Evolutionary conservation across 1,140 invertebrate species (phyloP), one percentile per base, ranked within the genome.

Genomic region (Battus philenor): DNA sequence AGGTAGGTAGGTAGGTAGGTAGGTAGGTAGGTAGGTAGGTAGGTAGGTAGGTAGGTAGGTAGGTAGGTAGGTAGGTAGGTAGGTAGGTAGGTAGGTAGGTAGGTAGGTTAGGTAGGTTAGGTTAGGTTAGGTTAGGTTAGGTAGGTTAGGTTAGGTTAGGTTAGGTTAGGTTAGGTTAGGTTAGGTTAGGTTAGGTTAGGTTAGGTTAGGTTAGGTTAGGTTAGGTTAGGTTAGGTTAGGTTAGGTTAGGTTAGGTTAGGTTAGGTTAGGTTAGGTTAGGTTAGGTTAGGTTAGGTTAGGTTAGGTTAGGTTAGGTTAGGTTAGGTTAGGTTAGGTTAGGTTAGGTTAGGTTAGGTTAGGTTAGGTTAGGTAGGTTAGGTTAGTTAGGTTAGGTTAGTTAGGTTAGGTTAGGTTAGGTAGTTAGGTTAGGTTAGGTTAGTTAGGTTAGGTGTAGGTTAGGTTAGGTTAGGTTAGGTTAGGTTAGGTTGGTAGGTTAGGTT

Each of bases 401-500:
- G n/a, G n/a, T n/a, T n/a, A n/a, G n/a, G n/a, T n/a, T n/a, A n/a
- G n/a, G n/a, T n/a, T n/a, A n/a, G n/a, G n/a, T n/a, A n/a, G 47
- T 54, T 54, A 47, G 46, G 43, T 54, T 54, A 49, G 47, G 43
- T 49, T 45, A 48, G 51, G 45, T 48, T 49, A 49, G 47, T 46
- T 55, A 47, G 38, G 47, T 36, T 47, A 49, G 46, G 47, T 29
- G 45, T 50, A 44, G 53, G 48, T 56, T 50, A 50, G 53, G 50
- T 52, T 53, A 54, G 50, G 54, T 49, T 52, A 47, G 50, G 50
- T 52, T 53, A 47, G 50, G 55, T 53, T 58, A 50, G 55, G 50
- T 58, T 53, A 53, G 49, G 44, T 51, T 52, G 33, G 48, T n/a
- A n/a, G n/a, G n/a, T n/a, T n/a, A n/a, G n/a, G n/a, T n/a, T n/a